phyloP scores from a whole-genome alignment of 2,113 vertebrate species.

The Nannospalax galili region DNA sequence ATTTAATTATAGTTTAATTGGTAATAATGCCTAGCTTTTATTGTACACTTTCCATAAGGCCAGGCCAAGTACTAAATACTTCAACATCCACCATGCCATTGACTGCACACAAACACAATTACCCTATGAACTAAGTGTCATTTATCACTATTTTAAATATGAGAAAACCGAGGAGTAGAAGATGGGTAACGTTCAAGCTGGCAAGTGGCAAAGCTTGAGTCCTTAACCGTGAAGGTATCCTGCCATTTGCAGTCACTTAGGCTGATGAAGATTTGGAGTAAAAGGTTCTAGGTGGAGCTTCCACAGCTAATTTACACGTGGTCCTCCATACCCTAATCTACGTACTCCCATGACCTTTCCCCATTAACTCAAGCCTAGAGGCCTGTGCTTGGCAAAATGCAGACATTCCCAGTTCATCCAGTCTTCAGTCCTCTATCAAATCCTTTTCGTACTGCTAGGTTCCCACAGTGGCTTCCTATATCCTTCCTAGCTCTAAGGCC shows the following conservation, averaged over 20 bases:
- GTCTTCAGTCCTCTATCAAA: not conserved
- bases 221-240: accelerated
- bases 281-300: not conserved
- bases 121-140: not conserved
- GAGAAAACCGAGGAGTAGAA: slow-evolving; percentile 5
- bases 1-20: not conserved
- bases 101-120: not conserved
- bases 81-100: not conserved
- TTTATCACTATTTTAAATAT: not conserved
- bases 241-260: not conserved
- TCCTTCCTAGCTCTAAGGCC: not conserved
- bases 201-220: not conserved
- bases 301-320: not conserved
- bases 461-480: not conserved
- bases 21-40: not conserved
- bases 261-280: accelerated
- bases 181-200: not conserved
- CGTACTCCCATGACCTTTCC: not conserved
- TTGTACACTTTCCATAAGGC: not conserved
- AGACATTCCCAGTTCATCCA: not conserved
- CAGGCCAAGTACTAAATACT: not conserved
- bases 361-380: not conserved
- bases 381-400: not conserved
- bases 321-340: not conserved
- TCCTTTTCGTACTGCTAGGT: not conserved